A percentile compares a stretch with the other conserved stretches of the same genome.
phyloP scores from a whole-genome alignment of 2,888 invertebrate genomes.

The Elmis aenea region DNA sequence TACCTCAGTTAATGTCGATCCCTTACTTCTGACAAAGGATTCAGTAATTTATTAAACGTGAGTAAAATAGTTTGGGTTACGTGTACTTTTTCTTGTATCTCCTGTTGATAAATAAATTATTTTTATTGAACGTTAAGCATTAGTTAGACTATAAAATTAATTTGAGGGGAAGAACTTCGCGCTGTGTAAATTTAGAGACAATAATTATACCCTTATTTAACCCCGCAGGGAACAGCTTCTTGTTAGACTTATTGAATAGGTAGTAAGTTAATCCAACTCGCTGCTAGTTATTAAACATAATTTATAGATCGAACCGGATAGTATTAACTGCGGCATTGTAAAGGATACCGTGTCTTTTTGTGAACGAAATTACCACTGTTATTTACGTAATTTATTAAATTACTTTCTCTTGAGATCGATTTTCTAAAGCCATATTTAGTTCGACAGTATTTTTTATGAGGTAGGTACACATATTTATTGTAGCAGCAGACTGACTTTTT shows the following conservation, averaged over 20 bases:
- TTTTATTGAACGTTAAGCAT: too few species aligned
- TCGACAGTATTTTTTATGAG: constrained; percentile 3
- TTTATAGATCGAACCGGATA: constrained; percentile 4
- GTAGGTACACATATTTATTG: constrained; percentile 6
- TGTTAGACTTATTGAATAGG: constrained; percentile 4
- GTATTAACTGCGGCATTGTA: constrained; percentile 3
- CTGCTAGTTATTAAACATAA: constrained; percentile 8
- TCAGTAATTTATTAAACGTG: too few species aligned
- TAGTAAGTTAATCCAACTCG: constrained; percentile 5
- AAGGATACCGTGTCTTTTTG: constrained; percentile 2
- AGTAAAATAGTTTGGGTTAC: too few species aligned
- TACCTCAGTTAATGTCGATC: too few species aligned
- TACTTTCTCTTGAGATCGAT: constrained; percentile 1
- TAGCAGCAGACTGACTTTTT: constrained; percentile 7
- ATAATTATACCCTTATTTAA: constrained; percentile 6
- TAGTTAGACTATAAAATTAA: too few species aligned
- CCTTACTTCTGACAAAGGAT: too few species aligned
- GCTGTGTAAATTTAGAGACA: constrained; percentile 6
- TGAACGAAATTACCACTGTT: constrained; percentile 1
- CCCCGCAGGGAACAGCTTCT: constrained; percentile 4
- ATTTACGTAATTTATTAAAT: constrained; percentile 3
- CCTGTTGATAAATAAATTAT: too few species aligned
- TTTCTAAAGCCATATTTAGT: constrained; percentile 2
- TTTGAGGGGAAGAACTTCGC: too few species aligned
- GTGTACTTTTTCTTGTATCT: too few species aligned